Base-by-base conservation (phyloP, 2,113 vertebrate species). In the Pachycephala philippinensis region DNA sequence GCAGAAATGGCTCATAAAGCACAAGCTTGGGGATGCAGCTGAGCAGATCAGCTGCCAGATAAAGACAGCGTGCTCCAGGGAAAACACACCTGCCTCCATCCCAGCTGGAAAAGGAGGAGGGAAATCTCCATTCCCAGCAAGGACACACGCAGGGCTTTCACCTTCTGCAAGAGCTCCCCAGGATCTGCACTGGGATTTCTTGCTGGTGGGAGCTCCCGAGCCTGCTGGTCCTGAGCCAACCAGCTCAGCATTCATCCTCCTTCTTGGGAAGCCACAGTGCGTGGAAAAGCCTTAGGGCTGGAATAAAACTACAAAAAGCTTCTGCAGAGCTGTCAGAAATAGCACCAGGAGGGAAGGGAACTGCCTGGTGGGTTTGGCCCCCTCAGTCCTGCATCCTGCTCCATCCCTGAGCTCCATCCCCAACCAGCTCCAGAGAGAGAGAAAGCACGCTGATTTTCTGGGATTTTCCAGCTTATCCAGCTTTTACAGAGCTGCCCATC, bases 1-100 rank as follows among this genome's bases (percentile, higher is more conserved):
- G 84, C n/a, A 97, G 84, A 37, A 96, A 95, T 1, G 88, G 69
- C 87, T 97, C 93, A 30, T 92, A 94, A 80, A 97, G 87, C 30
- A 87, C 30, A 3, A 89, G 88, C 47, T 37, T 37, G 9, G 93
- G 91, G 93, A 86, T 60, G 54, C 81, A 84, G 54, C 75, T 61
- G 86, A 96, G 87, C 35, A 75, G 79, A 57, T 70, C 50, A 1
- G 76, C 88, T 60, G 92, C 10, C 8, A n/a, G 28, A 44, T 47
- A 17, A 45, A 60, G 79, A 17, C 45, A n/a, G 57, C 1, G 0
- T 37, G 69, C 72, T 66, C 52, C 44, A 14, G 40, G 44, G 44
- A 33, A 44, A 69, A 37, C 45, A 42, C 76, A 78, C 50, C 20
- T 69, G 40, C 65, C 35, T n/a, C 64, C 77, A 37, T 35, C 37